Percentiles rank a stretch among this genome's conserved stretches.
phyloP scores from a whole-genome alignment of 2,888 invertebrate species.

The Diabrotica balteata region DNA sequence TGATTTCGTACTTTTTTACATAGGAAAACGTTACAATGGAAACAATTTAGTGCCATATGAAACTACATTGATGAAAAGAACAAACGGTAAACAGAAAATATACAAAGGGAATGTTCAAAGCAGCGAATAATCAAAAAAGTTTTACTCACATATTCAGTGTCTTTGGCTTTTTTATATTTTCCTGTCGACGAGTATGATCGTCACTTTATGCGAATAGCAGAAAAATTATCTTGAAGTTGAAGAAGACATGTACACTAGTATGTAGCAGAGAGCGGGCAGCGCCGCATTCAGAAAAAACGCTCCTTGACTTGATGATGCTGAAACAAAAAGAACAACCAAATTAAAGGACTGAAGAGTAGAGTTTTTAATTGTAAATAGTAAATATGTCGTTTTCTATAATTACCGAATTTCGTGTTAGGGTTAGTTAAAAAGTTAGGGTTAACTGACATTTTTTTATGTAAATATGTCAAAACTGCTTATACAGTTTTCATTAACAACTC shows the following conservation, averaged over 20 bases:
- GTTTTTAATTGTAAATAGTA: too few species aligned
- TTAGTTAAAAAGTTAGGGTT: too few species aligned
- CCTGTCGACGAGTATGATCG: constrained; percentile 33
- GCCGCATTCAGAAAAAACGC: constrained; percentile 50
- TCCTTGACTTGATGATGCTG: constrained; percentile 56
- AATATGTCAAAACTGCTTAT: too few species aligned
- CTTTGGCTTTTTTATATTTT: constrained; percentile 48
- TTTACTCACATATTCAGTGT: constrained; percentile 43
- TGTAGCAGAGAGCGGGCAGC: constrained; percentile 50
- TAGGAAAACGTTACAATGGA: constrained; percentile 37
- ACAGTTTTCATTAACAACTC: too few species aligned
- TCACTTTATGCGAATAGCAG: constrained; percentile 37
- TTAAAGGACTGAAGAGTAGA: background rate
- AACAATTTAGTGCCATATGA: constrained; percentile 54
- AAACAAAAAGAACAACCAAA: constrained; percentile 41
- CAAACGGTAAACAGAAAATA: constrained; percentile 33
- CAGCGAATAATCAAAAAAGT: constrained; percentile 35
- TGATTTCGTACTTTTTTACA: constrained; percentile 16
- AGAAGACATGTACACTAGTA: constrained; percentile 46
- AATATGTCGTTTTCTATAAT: too few species aligned
- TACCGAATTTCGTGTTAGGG: too few species aligned
- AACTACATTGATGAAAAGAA: constrained; percentile 47
- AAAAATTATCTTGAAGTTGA: constrained; percentile 51
- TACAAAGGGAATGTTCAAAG: constrained; percentile 50
- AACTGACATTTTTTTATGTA: too few species aligned